phyloP scores from a whole-genome alignment of 35 echinoderm and acorn worm genomes.

The Apostichopus japonicus region DNA sequence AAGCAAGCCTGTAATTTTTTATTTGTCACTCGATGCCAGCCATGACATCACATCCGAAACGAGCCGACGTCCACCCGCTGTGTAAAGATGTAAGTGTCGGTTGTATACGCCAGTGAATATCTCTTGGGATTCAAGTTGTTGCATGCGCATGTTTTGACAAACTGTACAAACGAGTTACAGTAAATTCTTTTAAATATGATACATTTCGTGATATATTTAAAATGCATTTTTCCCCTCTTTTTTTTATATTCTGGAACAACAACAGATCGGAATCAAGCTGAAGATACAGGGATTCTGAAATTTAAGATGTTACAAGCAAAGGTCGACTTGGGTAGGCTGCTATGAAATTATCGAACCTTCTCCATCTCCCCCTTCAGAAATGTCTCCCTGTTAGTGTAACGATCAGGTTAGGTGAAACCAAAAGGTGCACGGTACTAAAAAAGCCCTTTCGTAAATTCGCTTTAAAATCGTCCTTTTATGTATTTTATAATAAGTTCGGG shows the following conservation, averaged over 20 bases:
- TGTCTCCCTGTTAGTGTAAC: too few relatives aligned
- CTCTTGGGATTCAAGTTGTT: neutral
- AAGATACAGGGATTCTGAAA: too few relatives aligned
- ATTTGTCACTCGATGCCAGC: constrained; percentile 39
- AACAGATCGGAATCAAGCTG: neutral
- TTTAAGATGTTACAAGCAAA: too few relatives aligned
- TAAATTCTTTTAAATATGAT: constrained; percentile 41
- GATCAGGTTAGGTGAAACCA: too few relatives aligned
- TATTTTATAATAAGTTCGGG: too few relatives aligned
- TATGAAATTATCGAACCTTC: too few relatives aligned
- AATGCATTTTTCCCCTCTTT: neutral
- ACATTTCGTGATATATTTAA: constrained; percentile 9
- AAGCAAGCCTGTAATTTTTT: neutral
- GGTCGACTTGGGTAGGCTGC: too few relatives aligned
- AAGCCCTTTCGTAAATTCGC: too few relatives aligned
- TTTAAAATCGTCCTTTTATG: too few relatives aligned
- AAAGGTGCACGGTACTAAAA: too few relatives aligned
- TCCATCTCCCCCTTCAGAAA: too few relatives aligned
- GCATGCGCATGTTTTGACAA: constrained; percentile 22
- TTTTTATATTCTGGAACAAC: neutral
- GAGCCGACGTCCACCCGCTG: constrained; percentile 28
- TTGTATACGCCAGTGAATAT: neutral
- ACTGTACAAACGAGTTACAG: constrained; percentile 34
- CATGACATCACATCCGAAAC: constrained; percentile 51
- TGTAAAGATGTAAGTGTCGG: constrained; percentile 5